Conservation (phyloP, 2,888 invertebrate genomes). For the Globia sparganii region DNA sequence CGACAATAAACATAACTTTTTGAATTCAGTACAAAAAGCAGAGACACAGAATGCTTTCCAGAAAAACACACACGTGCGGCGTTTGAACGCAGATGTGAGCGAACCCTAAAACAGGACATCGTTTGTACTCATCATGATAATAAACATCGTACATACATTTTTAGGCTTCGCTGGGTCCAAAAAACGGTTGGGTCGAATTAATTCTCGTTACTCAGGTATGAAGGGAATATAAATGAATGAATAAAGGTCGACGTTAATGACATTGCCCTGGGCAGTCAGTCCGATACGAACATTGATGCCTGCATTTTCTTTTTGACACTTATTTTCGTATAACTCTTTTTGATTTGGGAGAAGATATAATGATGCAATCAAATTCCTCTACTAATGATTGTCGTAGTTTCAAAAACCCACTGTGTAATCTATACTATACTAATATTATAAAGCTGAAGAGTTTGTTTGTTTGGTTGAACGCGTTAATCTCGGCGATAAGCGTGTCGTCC, state of each 20-base stretch:
- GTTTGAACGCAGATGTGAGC: constrained; percentile 4
- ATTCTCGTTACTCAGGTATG: constrained; percentile 51
- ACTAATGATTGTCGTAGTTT: neutral
- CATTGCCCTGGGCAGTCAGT: neutral
- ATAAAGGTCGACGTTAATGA: constrained; percentile 23
- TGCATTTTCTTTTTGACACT: neutral
- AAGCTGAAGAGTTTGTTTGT: too few species aligned
- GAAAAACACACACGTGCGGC: neutral
- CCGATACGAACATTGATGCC: neutral
- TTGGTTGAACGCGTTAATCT: too few species aligned
- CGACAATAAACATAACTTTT: neutral
- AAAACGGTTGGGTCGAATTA: constrained; percentile 60
- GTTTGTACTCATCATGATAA: constrained; percentile 45
- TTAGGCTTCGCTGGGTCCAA: constrained; percentile 35
- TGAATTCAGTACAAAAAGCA: neutral
- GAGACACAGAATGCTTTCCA: neutral
- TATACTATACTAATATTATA: too few species aligned
- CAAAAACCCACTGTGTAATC: too few species aligned
- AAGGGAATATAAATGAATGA: constrained; percentile 31
- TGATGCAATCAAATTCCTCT: neutral
- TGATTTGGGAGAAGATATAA: neutral
- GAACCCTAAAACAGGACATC: constrained; percentile 28
- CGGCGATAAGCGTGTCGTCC: too few species aligned
- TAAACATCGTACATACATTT: constrained; percentile 47
- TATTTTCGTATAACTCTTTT: neutral